Evolutionary conservation across 2,888 invertebrate genomes (phyloP).

Genomic region (Acanthosepion lycidas): DNA sequence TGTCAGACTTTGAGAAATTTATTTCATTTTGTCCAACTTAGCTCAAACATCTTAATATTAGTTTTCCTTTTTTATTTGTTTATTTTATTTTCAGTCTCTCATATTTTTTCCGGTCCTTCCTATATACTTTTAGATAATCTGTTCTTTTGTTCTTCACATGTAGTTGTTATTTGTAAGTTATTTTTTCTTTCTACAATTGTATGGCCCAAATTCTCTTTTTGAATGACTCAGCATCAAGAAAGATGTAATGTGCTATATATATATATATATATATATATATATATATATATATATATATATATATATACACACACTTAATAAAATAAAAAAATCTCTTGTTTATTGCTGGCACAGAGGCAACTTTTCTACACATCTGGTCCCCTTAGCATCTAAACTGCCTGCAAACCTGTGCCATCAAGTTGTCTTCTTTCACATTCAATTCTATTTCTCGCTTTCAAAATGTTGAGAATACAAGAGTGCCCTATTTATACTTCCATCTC

Average conservation of each 20-base stretch:
- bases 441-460: neutral
- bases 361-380: neutral
- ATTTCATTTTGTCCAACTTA: neutral
- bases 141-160: neutral
- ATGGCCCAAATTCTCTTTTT: neutral
- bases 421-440: neutral
- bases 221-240: neutral
- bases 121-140: neutral
- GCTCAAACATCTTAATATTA: neutral
- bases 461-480: neutral
- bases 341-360: neutral
- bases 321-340: neutral
- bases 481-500: neutral
- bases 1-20: neutral
- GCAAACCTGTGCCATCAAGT: neutral
- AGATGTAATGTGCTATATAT: neutral
- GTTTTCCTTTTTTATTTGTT: neutral
- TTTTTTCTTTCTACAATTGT: neutral
- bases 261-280: neutral
- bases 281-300: neutral
- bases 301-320: neutral
- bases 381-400: neutral
- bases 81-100: neutral
- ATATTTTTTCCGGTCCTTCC: neutral
- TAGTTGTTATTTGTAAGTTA: neutral